Percentiles rank a stretch among this genome's conserved stretches.
Evolutionary conservation across 2,113 vertebrate species (phyloP).

Genomic region (Mesocricetus auratus): DNA sequence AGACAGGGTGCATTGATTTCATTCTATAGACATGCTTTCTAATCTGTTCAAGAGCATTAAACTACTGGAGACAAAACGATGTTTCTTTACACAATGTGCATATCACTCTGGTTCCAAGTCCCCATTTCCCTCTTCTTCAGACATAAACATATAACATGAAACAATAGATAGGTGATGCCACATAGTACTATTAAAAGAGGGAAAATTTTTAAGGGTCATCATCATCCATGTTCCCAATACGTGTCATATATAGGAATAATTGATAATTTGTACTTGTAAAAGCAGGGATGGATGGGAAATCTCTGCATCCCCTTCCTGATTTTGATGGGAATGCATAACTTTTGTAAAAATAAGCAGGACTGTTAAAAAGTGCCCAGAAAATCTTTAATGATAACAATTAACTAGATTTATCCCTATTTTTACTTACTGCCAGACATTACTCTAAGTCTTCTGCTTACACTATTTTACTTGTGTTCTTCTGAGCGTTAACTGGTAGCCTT

Average conservation of each 20-base stretch:
- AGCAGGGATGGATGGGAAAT: not conserved
- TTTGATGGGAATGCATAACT: not conserved
- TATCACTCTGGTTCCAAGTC: not conserved
- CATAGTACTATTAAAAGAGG: not conserved
- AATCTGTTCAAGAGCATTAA: not conserved
- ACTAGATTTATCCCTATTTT: not conserved
- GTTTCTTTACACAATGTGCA: no score
- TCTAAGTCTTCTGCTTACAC: not conserved
- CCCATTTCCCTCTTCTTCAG: not conserved
- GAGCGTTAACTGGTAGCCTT: not conserved
- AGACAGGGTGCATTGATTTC: not conserved
- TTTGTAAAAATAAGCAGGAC: not conserved
- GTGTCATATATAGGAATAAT: not conserved
- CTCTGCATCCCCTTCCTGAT: not conserved
- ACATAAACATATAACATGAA: not conserved
- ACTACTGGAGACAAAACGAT: no score
- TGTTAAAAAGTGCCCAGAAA: not conserved
- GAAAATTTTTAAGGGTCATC: not conserved
- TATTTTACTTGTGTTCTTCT: not conserved
- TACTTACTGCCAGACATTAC: not conserved
- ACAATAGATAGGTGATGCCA: not conserved
- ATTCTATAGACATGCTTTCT: not conserved
- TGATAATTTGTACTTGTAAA: not conserved
- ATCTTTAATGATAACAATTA: not conserved
- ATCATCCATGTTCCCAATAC: not conserved